Evolutionary conservation across 1,140 invertebrate species (phyloP).

Genomic region (Orchesella cincta): DNA sequence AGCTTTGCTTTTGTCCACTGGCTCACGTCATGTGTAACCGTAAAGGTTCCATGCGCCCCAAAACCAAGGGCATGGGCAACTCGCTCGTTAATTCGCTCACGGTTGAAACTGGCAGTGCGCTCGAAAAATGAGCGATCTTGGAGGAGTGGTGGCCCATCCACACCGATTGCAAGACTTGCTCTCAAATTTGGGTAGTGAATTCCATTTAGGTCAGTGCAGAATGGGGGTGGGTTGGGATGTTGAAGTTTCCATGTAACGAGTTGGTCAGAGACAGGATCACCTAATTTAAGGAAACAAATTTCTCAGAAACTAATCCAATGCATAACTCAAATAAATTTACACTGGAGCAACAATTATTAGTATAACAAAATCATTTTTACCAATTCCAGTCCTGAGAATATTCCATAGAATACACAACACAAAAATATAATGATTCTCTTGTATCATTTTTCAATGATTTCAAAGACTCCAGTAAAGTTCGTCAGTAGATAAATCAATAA

Average conservation of each 20-base stretch:
- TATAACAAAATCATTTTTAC: too few relatives aligned
- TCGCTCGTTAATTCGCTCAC: slow-evolving; percentile 93
- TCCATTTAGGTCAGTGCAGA: slow-evolving; percentile 59
- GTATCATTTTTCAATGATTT: too few relatives aligned
- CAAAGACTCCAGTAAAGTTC: too few relatives aligned
- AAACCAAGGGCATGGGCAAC: slow-evolving; percentile 96
- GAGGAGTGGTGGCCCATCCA: slow-evolving; percentile 81
- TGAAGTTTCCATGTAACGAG: slow-evolving; percentile 12
- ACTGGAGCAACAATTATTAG: too few relatives aligned
- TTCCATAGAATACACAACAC: too few relatives aligned
- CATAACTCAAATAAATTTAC: too few relatives aligned
- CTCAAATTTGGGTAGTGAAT: slow-evolving; percentile 62
- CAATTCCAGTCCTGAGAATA: too few relatives aligned
- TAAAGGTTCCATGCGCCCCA: slow-evolving; percentile 44
- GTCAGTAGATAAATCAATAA: too few relatives aligned
- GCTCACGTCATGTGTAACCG: slow-evolving; percentile 38
- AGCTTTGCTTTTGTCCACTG: slow-evolving; percentile 34
- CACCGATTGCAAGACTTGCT: slow-evolving; percentile 69
- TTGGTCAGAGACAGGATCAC: too few relatives aligned
- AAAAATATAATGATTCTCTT: too few relatives aligned
- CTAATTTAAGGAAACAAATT: too few relatives aligned
- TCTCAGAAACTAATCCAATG: too few relatives aligned
- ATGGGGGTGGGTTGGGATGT: background rate
- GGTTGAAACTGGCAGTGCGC: slow-evolving; percentile 82
- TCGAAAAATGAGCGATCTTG: slow-evolving; percentile 84